A percentile compares a stretch with the other conserved stretches of the same genome.
Conservation (phyloP, 2,113 vertebrate genomes). For the Scolopax mira region DNA sequence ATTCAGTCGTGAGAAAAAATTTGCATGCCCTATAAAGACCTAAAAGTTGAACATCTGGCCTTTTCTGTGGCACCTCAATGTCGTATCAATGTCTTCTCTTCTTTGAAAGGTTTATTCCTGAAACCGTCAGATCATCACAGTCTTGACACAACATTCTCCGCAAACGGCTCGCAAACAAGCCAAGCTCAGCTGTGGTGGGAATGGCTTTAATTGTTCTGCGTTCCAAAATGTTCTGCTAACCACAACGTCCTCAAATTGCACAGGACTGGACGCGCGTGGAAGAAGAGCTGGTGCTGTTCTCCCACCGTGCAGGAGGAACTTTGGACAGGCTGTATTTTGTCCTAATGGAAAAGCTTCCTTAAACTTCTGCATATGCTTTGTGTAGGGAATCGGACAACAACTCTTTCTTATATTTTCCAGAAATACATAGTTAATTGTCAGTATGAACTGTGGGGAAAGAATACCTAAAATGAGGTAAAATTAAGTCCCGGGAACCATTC, state of each 20-base stretch:
- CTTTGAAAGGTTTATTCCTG: slow-evolving; percentile 28
- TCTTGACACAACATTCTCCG: slow-evolving; percentile 17
- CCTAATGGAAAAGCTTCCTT: background rate
- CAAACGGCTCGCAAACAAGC: background rate
- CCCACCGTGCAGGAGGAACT: background rate
- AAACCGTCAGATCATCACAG: slow-evolving; percentile 25
- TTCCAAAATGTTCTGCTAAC: background rate
- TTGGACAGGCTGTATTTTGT: background rate
- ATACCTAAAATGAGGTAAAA: background rate
- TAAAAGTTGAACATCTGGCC: slow-evolving; percentile 66
- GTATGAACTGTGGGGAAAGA: background rate
- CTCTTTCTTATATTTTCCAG: background rate
- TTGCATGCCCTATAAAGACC: slow-evolving; percentile 66
- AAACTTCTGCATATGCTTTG: background rate
- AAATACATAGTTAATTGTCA: background rate
- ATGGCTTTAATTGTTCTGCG: background rate
- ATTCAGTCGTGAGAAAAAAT: slow-evolving; percentile 58
- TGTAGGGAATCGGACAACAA: background rate
- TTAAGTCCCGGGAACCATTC: background rate
- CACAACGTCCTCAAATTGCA: background rate
- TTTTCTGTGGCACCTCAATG: slow-evolving; percentile 58
- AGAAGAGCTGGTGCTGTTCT: background rate
- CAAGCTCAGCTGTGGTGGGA: background rate
- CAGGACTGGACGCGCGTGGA: background rate
- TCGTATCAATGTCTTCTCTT: slow-evolving; percentile 32